Base-by-base conservation (phyloP, 2,888 invertebrate species). In the Plagiodera versicolora region DNA sequence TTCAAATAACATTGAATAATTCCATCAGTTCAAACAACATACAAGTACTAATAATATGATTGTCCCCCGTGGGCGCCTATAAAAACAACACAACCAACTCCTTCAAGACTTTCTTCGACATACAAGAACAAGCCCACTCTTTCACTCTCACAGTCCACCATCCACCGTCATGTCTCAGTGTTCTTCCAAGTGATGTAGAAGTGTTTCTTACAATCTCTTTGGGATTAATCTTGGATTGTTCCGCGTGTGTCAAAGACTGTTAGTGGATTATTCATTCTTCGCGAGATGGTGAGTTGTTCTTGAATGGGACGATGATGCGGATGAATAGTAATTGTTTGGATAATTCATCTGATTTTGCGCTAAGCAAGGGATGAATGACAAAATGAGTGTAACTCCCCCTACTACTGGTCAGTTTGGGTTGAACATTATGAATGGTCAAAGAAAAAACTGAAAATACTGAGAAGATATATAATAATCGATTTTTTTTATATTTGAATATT, bases 71-170 rank as follows among this genome's bases (percentile, higher is more conserved):
- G 39, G 45, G 48, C 20, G 14, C 54, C 46, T 60, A 60, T 56
- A 60, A 60, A 60, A 56, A 32, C 24, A 50, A 48, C 45, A 24
- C 58, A 63, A 60, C 57, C 66, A 54, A 64, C 53, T 67, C 64
- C 66, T 69, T 64, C 61, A 70, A 72, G 70, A 71, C 72, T 72
- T 72, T 72, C 72, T 71, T 71, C 67, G 63, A 60, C 68, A 55
- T 39, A 39, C 39, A 39, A 39, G 39, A 66, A 60, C 58, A 66
- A 51, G 56, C 66, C 60, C 63, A 60, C 60, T 63, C 53, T 53
- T 52, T 52, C 58, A 50, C 51, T 55, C 54, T 55, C 51, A 55
- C 56, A 45, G 56, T 46, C 24, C 32, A 19, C 55, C 58, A 52
- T 52, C 56, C 47, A 32, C 55, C 58, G 51, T 56, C 56, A 52